phyloP scores from a whole-genome alignment of 2,797 vertebrate genomes.

The Danio albolineatus region DNA sequence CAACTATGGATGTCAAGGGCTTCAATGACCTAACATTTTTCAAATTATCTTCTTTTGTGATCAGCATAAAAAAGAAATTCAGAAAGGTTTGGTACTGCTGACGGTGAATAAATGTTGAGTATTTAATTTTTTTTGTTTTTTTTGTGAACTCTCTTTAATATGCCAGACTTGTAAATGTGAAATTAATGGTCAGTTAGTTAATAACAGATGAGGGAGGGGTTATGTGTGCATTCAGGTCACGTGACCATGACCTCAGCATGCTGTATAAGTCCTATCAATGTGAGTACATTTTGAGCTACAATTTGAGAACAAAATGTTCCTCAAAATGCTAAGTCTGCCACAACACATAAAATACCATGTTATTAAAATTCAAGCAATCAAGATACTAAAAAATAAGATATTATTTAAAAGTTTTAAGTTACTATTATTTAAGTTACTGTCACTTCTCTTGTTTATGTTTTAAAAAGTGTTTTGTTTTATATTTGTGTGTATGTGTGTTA shows the following conservation, averaged over 20 bases:
- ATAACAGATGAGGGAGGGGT: neutral
- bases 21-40: too few species aligned
- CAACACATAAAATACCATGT: neutral
- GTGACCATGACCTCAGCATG: neutral
- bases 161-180: neutral
- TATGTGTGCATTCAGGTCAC: neutral
- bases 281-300: neutral
- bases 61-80: too few species aligned
- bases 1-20: too few species aligned
- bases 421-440: too few species aligned
- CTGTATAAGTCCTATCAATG: neutral
- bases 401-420: neutral
- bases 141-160: neutral
- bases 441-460: too few species aligned
- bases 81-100: too few species aligned
- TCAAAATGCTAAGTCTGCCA: neutral
- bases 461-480: too few species aligned
- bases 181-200: conserved; percentile 12
- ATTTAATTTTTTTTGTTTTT: too few species aligned
- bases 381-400: neutral
- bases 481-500: too few species aligned
- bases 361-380: too few species aligned
- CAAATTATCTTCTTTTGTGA: too few species aligned
- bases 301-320: neutral
- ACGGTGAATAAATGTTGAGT: too few species aligned